Evolutionary conservation across 2,113 vertebrate species (phyloP), one percentile per base, ranked within the genome.

Genomic region (Circaetus cinerascens): DNA sequence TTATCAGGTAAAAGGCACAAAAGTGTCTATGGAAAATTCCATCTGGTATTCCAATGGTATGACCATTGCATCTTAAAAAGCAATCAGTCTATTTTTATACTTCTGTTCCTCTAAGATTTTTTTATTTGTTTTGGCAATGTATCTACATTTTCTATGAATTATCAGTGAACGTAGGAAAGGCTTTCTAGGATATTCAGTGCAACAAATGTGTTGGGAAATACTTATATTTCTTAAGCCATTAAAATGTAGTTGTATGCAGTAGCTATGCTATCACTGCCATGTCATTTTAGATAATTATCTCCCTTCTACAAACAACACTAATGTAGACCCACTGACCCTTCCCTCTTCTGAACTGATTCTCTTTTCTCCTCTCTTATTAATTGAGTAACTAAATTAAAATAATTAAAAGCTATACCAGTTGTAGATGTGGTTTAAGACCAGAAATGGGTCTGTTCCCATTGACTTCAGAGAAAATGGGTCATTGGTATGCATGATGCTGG

Each of bases 21-120:
- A 76, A 89, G 16, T 50, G 20, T 69, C 73, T 90, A 51, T 14
- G 26, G 83, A 95, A 95, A 95, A 92, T 81, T 92, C 83, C 85
- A 80, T 95, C 85, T 96, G 51, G 50, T 92, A 67, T 79, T 94
- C 84, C 89, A 86, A 23, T 80, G 34, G 26, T 88, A 93, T 29
- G 40, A 75, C 55, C 73, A 86, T 53, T 62, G 32, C 59, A 95
- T 89, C 91, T 96, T 96, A 97, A 96, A 97, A 96, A 96, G 66
- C 59, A 74, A 97, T 96, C 89, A 87, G 46, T 83, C 53, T 92
- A 85, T 83, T 96, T 96, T 95, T 92, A 93, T 80, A 84, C 76
- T 82, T 91, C 66, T 88, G 50, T 73, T 96, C 51, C 4, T 85
- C 48, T 93, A 86, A 77, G 73, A 71, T 25, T 57, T 91, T 82